A percentile compares a stretch with the other conserved stretches of the same genome.
These are phyloP conservation scores for Schizopygopsis pylzovi DNA, from an alignment of 2,797 vertebrate genomes.

Conservation along the genomic window DNA sequence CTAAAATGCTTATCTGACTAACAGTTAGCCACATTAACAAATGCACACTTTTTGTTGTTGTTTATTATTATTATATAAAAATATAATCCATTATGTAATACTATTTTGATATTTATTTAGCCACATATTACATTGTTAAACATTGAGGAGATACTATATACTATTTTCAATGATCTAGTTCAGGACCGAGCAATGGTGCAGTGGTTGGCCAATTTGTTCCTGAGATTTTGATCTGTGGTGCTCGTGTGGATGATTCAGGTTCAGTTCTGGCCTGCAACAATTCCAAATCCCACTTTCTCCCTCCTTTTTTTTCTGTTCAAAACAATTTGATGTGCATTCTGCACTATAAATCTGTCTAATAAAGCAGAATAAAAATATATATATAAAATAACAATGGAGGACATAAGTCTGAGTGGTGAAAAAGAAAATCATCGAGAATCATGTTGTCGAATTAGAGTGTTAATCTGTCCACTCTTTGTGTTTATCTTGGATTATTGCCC, in stretches of 20 bases:
- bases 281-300: not conserved
- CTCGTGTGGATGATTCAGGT: not conserved
- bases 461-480: conserved; percentile 26
- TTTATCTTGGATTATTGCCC: conserved; percentile 5
- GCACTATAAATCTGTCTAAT: not conserved
- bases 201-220: not conserved
- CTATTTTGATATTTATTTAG: too few species aligned
- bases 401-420: not conserved
- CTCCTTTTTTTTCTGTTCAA: not conserved
- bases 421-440: not conserved
- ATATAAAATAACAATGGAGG: not conserved
- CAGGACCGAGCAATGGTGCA: too few species aligned
- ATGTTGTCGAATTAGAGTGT: not conserved
- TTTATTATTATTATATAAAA: too few species aligned
- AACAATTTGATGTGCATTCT: not conserved
- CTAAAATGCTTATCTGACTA: not conserved
- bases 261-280: not conserved
- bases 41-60: too few species aligned
- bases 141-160: too few species aligned
- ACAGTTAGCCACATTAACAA: not conserved
- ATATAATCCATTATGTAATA: too few species aligned
- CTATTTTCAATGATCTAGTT: too few species aligned
- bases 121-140: too few species aligned
- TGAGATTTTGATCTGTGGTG: not conserved
- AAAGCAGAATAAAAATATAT: not conserved